Evolutionary conservation across 2,888 invertebrate species (phyloP).

Genomic region (Drosophila algonquin): DNA sequence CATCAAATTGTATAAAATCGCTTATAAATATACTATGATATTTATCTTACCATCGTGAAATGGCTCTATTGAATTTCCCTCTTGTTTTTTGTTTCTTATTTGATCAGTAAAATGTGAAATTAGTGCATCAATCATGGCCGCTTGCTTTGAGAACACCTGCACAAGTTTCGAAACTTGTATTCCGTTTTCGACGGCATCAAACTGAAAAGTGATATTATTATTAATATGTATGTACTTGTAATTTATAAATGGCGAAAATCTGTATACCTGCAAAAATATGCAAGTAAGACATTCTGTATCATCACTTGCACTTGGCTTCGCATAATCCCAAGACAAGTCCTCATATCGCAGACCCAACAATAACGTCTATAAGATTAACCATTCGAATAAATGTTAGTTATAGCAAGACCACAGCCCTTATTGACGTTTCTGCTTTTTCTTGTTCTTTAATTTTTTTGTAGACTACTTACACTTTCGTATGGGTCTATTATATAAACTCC

Average conservation of each 20-base stretch:
- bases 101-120: slow-evolving; percentile 93
- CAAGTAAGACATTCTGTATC: slow-evolving; percentile 95
- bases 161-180: slow-evolving; percentile 84
- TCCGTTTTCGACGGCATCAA: slow-evolving; percentile 84
- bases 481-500: slow-evolving; percentile 95
- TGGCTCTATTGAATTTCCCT: slow-evolving; percentile 82
- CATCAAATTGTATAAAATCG: no score
- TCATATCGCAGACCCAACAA: slow-evolving; percentile 93
- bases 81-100: slow-evolving; percentile 87
- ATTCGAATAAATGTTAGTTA: background rate
- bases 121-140: slow-evolving; percentile 93
- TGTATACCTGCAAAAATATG: slow-evolving; percentile 90
- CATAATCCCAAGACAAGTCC: slow-evolving; percentile 96
- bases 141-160: slow-evolving; percentile 87
- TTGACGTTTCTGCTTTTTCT: background rate
- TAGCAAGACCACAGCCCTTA: background rate
- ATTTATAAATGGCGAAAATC: background rate
- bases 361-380: slow-evolving; percentile 87
- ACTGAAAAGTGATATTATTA: slow-evolving; percentile 67
- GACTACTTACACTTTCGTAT: slow-evolving; percentile 89
- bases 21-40: no score
- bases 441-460: background rate
- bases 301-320: slow-evolving; percentile 91
- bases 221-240: background rate
- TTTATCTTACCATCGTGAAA: slow-evolving; percentile 83